phyloP scores from a whole-genome alignment of 2,797 vertebrate genomes.

The Synanceia verrucosa region DNA sequence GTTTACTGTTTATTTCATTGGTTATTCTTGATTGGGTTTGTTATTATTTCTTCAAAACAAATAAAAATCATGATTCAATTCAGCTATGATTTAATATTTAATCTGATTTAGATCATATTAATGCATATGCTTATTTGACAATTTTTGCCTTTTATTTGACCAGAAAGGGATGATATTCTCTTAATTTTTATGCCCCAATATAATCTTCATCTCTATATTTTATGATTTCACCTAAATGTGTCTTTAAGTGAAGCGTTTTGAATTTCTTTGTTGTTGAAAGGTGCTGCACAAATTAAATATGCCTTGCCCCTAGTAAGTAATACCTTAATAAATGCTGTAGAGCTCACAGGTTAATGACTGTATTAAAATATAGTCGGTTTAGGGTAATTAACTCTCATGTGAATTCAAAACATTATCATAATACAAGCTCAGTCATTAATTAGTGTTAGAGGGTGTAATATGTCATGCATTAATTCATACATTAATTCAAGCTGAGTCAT shows the following conservation, averaged over 20 bases:
- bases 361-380: neutral
- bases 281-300: neutral
- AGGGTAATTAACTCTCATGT: neutral
- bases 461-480: conserved; percentile 7
- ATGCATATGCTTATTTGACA: no score
- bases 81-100: no score
- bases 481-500: conserved; percentile 15
- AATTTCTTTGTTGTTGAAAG: neutral
- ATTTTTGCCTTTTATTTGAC: no score
- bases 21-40: no score
- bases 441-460: neutral
- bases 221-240: neutral
- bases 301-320: neutral
- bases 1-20: no score
- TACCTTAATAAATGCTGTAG: neutral
- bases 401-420: neutral
- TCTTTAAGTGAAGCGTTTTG: neutral
- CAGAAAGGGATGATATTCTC: no score
- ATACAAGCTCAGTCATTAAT: neutral
- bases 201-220: neutral
- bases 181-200: neutral
- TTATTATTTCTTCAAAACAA: no score
- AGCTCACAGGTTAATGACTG: neutral
- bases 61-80: no score
- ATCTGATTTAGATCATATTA: no score